Conservation (phyloP, 2,113 vertebrate species). For the Pseudopipra pipra region DNA sequence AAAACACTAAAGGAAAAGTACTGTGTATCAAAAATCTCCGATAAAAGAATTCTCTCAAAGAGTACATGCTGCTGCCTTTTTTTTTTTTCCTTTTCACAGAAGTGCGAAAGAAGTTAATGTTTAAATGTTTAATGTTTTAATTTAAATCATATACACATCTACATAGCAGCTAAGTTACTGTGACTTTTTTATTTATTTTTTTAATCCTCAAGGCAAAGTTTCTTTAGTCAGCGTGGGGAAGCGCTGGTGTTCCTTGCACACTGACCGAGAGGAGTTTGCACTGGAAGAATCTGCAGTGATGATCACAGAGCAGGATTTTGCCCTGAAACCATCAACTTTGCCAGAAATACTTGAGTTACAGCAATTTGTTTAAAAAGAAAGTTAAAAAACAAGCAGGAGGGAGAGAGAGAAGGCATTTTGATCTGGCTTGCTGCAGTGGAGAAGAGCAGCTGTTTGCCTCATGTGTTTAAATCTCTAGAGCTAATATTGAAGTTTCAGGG, state of each 20-base stretch:
- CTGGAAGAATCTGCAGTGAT: neutral
- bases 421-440: neutral
- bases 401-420: constrained; percentile 20
- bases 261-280: neutral
- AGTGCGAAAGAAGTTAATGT: constrained; percentile 15
- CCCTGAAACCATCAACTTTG: neutral
- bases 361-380: neutral
- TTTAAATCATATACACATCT: neutral
- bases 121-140: constrained; percentile 25
- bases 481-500: constrained; percentile 58
- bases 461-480: constrained; percentile 61
- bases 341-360: constrained; percentile 1
- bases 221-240: neutral
- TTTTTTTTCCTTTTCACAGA: neutral
- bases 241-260: neutral
- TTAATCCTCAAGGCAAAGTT: neutral
- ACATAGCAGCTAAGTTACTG: neutral
- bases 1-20: neutral
- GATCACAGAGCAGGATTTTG: constrained; percentile 20
- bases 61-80: neutral
- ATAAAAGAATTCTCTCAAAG: neutral
- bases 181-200: neutral
- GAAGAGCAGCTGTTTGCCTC: constrained; percentile 64
- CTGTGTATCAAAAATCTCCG: neutral
- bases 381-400: neutral